Percentiles rank a stretch among this genome's conserved stretches.
Evolutionary conservation across 2,888 invertebrate species (phyloP).

Genomic region (Lithosia quadra): DNA sequence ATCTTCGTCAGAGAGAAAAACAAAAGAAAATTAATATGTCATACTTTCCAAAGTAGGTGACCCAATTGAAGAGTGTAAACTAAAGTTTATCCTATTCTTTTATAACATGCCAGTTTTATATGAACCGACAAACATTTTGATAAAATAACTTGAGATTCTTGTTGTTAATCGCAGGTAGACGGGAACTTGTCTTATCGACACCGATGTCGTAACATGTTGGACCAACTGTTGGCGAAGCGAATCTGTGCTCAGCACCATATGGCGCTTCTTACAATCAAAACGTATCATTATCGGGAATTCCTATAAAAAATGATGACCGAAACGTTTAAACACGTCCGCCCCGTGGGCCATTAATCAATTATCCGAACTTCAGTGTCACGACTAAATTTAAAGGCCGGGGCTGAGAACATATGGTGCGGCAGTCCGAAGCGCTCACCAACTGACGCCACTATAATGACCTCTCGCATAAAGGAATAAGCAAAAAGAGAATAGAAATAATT

Average conservation of each 20-base stretch:
- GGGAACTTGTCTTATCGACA: constrained; percentile 35
- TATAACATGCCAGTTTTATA: constrained; percentile 7
- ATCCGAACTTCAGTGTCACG: constrained; percentile 79
- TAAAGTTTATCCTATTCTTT: constrained; percentile 24
- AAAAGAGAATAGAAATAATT: constrained; percentile 80
- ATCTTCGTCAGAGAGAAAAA: constrained; percentile 28
- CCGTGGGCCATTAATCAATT: constrained; percentile 82
- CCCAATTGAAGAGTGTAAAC: constrained; percentile 39
- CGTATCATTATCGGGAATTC: constrained; percentile 82
- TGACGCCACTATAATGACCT: constrained; percentile 82
- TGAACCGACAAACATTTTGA: constrained; percentile 18
- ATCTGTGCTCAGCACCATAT: constrained; percentile 79
- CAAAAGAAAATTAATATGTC: constrained; percentile 32
- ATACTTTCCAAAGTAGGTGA: constrained; percentile 41
- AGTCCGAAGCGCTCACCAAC: constrained; percentile 76
- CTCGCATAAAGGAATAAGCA: constrained; percentile 73
- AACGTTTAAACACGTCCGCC: constrained; percentile 83
- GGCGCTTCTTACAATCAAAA: constrained; percentile 78
- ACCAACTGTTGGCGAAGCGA: constrained; percentile 71
- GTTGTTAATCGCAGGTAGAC: constrained; percentile 45
- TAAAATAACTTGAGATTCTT: constrained; percentile 25
- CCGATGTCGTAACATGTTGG: constrained; percentile 38
- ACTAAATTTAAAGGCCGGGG: constrained; percentile 74
- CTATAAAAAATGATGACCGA: constrained; percentile 76
- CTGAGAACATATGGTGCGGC: constrained; percentile 79